phyloP scores from a whole-genome alignment of 2,888 invertebrate genomes.

The Iselma pallidipennis region DNA sequence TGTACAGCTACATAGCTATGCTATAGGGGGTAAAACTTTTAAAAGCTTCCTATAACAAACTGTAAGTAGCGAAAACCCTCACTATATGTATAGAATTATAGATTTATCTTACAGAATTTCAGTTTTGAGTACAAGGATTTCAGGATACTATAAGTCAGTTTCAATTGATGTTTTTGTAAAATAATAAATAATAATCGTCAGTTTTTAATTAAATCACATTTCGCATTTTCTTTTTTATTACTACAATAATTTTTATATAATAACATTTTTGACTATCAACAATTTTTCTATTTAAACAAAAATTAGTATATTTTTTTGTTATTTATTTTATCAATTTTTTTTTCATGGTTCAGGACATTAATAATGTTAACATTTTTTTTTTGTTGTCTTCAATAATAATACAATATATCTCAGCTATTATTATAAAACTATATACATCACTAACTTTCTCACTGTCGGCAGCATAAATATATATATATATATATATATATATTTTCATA shows the following conservation, averaged over 20 bases:
- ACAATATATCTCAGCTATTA: slow-evolving; percentile 40
- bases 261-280: slow-evolving; percentile 48
- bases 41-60: too few species aligned
- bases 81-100: too few species aligned
- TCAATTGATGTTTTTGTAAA: too few species aligned
- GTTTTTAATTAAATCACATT: slow-evolving; percentile 23
- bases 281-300: slow-evolving; percentile 48
- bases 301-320: neutral
- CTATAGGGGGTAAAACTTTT: too few species aligned
- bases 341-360: slow-evolving; percentile 26
- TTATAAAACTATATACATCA: slow-evolving; percentile 52
- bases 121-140: too few species aligned
- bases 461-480: slow-evolving; percentile 18
- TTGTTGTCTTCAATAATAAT: slow-evolving; percentile 27
- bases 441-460: slow-evolving; percentile 39
- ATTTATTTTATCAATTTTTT: neutral
- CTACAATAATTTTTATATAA: slow-evolving; percentile 46
- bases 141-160: too few species aligned
- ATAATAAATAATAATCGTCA: too few species aligned
- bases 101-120: too few species aligned
- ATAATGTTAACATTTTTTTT: slow-evolving; percentile 18
- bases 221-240: slow-evolving; percentile 36
- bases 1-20: too few species aligned
- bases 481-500: slow-evolving; percentile 26
- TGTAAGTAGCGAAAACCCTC: too few species aligned